Evolutionary conservation across 2,113 vertebrate genomes (phyloP), one percentile per base, ranked within the genome.

Genomic region (Pluvialis apricaria): DNA sequence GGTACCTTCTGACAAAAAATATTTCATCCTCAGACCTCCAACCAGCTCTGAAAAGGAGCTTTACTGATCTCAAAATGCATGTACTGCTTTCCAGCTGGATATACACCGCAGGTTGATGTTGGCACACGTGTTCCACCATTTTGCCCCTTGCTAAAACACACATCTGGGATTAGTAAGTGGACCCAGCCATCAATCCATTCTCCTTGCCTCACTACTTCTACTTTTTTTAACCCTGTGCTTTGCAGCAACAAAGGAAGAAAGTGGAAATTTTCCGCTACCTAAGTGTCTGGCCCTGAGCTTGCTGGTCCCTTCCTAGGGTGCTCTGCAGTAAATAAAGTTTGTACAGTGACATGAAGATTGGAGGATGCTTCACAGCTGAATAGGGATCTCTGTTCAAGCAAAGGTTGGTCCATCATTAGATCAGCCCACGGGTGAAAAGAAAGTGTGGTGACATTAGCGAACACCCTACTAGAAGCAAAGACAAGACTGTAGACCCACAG

Each of bases 401-500:
- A 89, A 92, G 54, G 81, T 58, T 94, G 77, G 81, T 92, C 92
- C 86, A 20, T 89, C 84, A 70, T 91, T 94, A 94, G 81, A 82
- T 82, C 73, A 95, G 81, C 81, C 91, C 94, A 92, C 11, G 7
- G 58, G 66, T 87, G 89, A 94, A 91, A 89, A 45, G 31, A n/a
- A 92, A 94, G 89, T 82, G 70, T 92, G 81, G 86, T 94, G 81
- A 97, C 94, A 92, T 82, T 94, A 92, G 96, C 51, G 66, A 91
- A 85, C 81, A 92, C 89, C 70, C 86, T 76, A 96, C 70, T 72
- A 97, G 91, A 94, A 86, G 65, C 77, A 86, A 90, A 94, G 83
- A 93, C 55, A 92, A 94, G 86, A 85, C 95, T 87, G 78, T 81
- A 96, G 95, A 96, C 88, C 96, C 95, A 96, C 91, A 91, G 91